These are phyloP conservation scores for Coboldia fuscipes DNA, from an alignment of 1,140 invertebrate species.

Conservation along the genomic window DNA sequence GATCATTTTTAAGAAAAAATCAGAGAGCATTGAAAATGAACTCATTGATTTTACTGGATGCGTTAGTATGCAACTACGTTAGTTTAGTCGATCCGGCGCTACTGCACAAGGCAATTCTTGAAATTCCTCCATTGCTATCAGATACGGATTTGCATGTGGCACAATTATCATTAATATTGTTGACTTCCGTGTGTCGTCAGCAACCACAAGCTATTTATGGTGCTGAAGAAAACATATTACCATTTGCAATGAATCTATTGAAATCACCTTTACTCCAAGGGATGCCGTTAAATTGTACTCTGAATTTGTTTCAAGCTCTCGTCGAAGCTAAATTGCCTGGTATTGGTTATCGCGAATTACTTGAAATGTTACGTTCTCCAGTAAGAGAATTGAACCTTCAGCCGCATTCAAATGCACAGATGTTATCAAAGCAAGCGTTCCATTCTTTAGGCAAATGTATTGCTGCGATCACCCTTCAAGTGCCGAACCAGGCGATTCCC, in stretches of 20 bases:
- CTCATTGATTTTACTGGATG: conserved; percentile 77
- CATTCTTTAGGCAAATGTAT: conserved; percentile 90
- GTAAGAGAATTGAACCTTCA: conserved; percentile 21
- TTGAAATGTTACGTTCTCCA: conserved; percentile 47
- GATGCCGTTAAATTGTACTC: conserved; percentile 65
- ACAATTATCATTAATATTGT: conserved; percentile 59
- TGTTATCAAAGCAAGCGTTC: conserved; percentile 29
- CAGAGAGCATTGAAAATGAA: conserved; percentile 84
- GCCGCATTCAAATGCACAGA: conserved; percentile 16
- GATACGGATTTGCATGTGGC: conserved; percentile 93
- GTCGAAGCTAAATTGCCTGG: conserved; percentile 59
- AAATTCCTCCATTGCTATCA: conserved; percentile 73
- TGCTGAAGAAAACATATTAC: conserved; percentile 39
- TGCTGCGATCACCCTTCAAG: conserved; percentile 69
- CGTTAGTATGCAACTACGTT: conserved; percentile 69
- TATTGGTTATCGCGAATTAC: conserved; percentile 56
- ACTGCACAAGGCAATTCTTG: conserved; percentile 53
- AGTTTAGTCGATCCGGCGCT: conserved; percentile 42
- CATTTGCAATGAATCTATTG: conserved; percentile 68
- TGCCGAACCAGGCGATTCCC: conserved; percentile 44
- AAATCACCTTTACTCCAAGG: conserved; percentile 78
- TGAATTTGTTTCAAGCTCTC: conserved; percentile 79
- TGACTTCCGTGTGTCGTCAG: conserved; percentile 32
- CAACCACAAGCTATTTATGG: conserved; percentile 24
- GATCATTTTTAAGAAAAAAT: conserved; percentile 91